Base-by-base conservation (phyloP, 2,797 vertebrate species). In the Chrysocyon brachyurus region DNA sequence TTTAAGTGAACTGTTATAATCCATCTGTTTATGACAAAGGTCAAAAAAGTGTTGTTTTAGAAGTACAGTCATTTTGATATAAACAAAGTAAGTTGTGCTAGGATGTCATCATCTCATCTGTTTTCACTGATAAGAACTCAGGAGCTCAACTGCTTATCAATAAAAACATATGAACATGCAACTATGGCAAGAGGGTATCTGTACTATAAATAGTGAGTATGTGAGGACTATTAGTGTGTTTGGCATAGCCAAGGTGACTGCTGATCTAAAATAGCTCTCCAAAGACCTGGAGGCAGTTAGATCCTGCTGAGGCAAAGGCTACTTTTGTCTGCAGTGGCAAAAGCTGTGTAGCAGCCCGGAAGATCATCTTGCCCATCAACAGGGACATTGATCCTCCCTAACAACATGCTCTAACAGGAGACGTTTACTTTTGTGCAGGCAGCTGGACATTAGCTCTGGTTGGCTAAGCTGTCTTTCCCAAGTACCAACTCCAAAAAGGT, bases 261-360 rank as follows among this genome's bases (percentile, higher is more conserved):
- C 17, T 54, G 24, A 78, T 56, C 17, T 78, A 78, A 78, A 54
- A 78, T 12, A 56, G 10, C 77, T 79, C 52, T 79, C 52, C 6
- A 7, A 79, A 79, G 19, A 56, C 52, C 75, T 79, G 52, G 52
- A 12, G 77, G 31, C 31, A 56, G 14, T 33, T 56, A n/a, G 52
- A 52, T 33, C 11, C 77, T 79, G 52, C 31, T 56, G 52, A n/a
- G 31, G 52, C 19, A 33, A 79, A 79, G 31, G 11, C 19, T 19
- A 56, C 31, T 78, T n/a, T 33, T 56, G n/a, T 22, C 11, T 6
- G 49, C 17, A 56, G 75, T n/a, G 75, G 49, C 52, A 56, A 78
- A 78, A n/a, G 28, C 75, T 17, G 6, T n/a, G 19, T 19, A 33
- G 49, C 31, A 22, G 52, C 26, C 8, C 1, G 0, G 3, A 28